A percentile compares a stretch with the other conserved stretches of the same genome.
These are phyloP conservation scores for Nemoura dubitans DNA, from an alignment of 2,888 invertebrate species.

Conservation along the genomic window DNA sequence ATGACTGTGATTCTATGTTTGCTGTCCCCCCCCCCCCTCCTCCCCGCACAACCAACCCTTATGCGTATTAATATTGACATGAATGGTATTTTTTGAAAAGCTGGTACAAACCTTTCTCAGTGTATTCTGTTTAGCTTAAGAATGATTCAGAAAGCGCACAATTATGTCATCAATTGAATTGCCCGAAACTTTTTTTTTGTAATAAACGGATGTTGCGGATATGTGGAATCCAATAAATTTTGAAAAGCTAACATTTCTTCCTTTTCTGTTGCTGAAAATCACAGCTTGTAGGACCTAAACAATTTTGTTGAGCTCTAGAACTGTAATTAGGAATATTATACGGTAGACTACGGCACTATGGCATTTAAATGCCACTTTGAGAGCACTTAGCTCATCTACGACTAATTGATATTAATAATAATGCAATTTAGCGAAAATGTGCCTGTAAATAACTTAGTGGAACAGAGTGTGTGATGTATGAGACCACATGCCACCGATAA, in stretches of 20 bases:
- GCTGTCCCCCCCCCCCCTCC: no score
- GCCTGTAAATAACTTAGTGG: neutral
- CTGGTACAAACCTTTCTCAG: no score
- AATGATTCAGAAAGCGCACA: no score
- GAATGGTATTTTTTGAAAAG: no score
- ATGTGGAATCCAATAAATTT: neutral
- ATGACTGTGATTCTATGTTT: neutral
- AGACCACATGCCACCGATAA: neutral
- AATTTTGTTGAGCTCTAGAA: neutral
- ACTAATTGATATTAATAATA: neutral
- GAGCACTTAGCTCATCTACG: neutral
- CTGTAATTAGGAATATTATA: neutral
- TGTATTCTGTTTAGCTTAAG: no score
- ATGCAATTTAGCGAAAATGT: neutral
- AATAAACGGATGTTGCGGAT: no score
- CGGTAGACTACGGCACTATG: neutral
- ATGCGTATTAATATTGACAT: no score
- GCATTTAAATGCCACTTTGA: slow-evolving; percentile 7
- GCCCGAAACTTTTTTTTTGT: no score
- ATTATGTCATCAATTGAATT: no score
- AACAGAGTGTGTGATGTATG: neutral
- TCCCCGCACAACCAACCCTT: no score
- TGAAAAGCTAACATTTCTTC: no score
- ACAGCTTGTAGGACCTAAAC: neutral
- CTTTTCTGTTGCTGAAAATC: no score